These are phyloP conservation scores for Poecilobothrus nobilitatus DNA, from an alignment of 2,888 invertebrate genomes.

Conservation along the genomic window DNA sequence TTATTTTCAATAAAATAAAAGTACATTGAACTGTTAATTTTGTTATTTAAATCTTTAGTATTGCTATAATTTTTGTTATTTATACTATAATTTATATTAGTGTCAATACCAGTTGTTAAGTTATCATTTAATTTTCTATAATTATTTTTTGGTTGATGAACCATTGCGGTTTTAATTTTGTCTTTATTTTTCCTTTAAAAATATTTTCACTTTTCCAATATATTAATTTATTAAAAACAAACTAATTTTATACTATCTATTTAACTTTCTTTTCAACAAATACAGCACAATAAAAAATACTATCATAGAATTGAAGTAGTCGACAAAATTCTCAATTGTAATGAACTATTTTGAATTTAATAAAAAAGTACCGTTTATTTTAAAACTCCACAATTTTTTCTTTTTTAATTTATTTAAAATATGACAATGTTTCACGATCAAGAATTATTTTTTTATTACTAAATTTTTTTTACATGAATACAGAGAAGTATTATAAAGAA, in stretches of 20 bases:
- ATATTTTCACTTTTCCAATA: neutral
- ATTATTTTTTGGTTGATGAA: neutral
- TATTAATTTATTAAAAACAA: neutral
- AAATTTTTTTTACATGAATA: slow-evolving; percentile 30
- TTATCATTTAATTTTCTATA: neutral
- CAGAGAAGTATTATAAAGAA: neutral
- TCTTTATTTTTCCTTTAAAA: neutral
- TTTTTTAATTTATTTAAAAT: slow-evolving; percentile 22
- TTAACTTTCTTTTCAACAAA: neutral
- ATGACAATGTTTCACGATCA: slow-evolving; percentile 13
- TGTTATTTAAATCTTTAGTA: neutral
- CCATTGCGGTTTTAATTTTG: neutral
- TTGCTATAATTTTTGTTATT: neutral
- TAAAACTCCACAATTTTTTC: slow-evolving; percentile 41
- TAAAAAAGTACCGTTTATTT: slow-evolving; percentile 22
- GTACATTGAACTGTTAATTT: neutral
- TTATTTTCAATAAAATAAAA: neutral
- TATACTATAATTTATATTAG: neutral
- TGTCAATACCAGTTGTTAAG: neutral
- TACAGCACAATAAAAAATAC: too few species aligned
- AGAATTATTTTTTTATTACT: slow-evolving; percentile 37
- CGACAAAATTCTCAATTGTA: too few species aligned
- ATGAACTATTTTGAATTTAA: too few species aligned
- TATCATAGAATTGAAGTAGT: too few species aligned
- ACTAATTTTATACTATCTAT: neutral